Evolutionary conservation across 1,140 invertebrate genomes (phyloP).

Genomic region (Pollicipes pollicipes): DNA sequence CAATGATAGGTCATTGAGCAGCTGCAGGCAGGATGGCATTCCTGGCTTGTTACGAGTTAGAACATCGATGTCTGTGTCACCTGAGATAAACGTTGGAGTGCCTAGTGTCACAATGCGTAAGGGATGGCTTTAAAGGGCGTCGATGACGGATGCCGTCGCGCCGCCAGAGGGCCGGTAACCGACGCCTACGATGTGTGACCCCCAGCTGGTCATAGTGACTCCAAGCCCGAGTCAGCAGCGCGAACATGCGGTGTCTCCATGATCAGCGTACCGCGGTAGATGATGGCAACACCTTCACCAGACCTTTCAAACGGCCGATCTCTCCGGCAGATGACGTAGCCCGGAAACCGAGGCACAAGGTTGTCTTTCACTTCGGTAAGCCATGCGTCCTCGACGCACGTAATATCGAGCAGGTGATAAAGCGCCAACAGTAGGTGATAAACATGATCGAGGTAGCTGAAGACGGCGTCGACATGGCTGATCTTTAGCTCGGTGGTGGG

Average conservation of each 20-base stretch:
- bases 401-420: too few species aligned
- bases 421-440: too few species aligned
- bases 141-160: neutral
- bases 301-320: neutral
- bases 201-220: neutral
- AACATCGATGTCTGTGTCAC: too few species aligned
- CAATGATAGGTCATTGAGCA: neutral
- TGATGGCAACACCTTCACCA: neutral
- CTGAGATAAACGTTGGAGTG: too few species aligned
- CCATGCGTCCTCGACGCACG: neutral
- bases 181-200: neutral
- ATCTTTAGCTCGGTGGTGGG: too few species aligned
- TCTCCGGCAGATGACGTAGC: neutral
- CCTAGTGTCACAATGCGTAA: too few species aligned
- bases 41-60: too few species aligned
- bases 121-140: neutral
- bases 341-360: neutral
- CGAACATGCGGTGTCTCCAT: neutral
- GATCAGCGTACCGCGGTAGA: neutral
- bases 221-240: neutral
- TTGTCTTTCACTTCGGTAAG: neutral
- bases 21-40: too few species aligned
- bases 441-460: too few species aligned
- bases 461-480: too few species aligned
- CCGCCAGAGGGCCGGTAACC: neutral